Conservation (phyloP, 2,113 vertebrate species). For the Elephantulus edwardii region DNA sequence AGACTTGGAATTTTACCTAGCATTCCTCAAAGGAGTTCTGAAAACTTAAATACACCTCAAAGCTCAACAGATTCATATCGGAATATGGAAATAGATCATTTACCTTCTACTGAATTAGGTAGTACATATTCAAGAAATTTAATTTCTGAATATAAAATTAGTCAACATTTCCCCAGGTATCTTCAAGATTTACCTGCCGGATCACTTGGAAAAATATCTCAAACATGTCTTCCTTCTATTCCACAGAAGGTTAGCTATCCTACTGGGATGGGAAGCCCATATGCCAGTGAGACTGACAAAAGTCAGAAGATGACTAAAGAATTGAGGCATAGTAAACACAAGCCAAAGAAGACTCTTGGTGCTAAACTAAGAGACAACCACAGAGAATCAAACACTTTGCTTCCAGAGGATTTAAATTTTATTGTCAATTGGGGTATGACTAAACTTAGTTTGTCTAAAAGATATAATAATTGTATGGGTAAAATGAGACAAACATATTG, state of each 20-base stretch:
- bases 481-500: slow-evolving; percentile 35
- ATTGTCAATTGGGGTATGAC: neutral
- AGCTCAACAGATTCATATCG: slow-evolving; percentile 13
- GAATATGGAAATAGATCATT: slow-evolving; percentile 51
- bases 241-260: neutral
- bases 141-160: slow-evolving; percentile 53
- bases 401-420: slow-evolving; percentile 30
- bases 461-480: neutral
- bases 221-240: slow-evolving; percentile 54
- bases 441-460: slow-evolving; percentile 50
- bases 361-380: slow-evolving; percentile 13
- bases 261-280: neutral
- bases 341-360: slow-evolving; percentile 5
- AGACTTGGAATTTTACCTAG: slow-evolving; percentile 19
- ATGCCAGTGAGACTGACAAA: neutral
- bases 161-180: slow-evolving; percentile 66
- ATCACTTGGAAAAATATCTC: slow-evolving; percentile 28
- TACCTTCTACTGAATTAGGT: slow-evolving; percentile 51
- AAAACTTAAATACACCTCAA: slow-evolving; percentile 18
- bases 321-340: neutral
- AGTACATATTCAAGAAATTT: slow-evolving; percentile 52
- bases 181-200: slow-evolving; percentile 53
- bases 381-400: slow-evolving; percentile 8
- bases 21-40: slow-evolving; percentile 27
- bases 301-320: slow-evolving; percentile 40